phyloP scores from a whole-genome alignment of 2,888 invertebrate species.

The Phasia obesa region DNA sequence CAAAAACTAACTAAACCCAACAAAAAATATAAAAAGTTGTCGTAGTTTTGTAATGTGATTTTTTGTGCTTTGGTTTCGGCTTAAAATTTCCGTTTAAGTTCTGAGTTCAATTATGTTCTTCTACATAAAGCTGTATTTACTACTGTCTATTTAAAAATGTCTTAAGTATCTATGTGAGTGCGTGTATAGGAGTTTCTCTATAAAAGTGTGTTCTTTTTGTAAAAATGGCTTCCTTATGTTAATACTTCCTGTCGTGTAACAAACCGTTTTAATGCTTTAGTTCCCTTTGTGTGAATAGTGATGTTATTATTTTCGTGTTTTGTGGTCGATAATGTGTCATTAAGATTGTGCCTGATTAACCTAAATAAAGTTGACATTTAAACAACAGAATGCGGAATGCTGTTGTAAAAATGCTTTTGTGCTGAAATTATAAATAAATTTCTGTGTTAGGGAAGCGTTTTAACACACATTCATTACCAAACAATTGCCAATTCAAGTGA shows the following conservation, averaged over 20 bases:
- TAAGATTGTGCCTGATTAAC: slow-evolving; percentile 54
- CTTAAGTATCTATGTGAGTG: slow-evolving; percentile 4
- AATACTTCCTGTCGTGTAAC: slow-evolving; percentile 53
- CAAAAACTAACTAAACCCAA: slow-evolving; percentile 9
- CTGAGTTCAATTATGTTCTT: slow-evolving; percentile 34
- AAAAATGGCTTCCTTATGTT: slow-evolving; percentile 64
- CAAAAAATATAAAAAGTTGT: slow-evolving; percentile 23
- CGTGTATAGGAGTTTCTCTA: neutral
- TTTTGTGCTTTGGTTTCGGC: slow-evolving; percentile 28
- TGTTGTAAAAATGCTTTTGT: slow-evolving; percentile 26
- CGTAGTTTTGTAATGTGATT: slow-evolving; percentile 57
- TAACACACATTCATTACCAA: slow-evolving; percentile 16
- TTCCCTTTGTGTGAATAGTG: slow-evolving; percentile 30
- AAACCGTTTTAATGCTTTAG: neutral
- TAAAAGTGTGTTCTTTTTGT: slow-evolving; percentile 20
- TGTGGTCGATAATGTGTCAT: slow-evolving; percentile 49
- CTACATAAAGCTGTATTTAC: slow-evolving; percentile 4
- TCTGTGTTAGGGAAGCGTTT: slow-evolving; percentile 3
- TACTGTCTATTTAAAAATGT: neutral
- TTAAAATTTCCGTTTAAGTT: slow-evolving; percentile 29
- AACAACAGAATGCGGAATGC: slow-evolving; percentile 11
- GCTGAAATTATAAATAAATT: slow-evolving; percentile 18
- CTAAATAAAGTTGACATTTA: slow-evolving; percentile 53
- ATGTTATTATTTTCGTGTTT: slow-evolving; percentile 43
- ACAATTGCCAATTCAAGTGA: slow-evolving; percentile 42